Conservation (phyloP, 2,113 vertebrate species). For the Arenaria interpres region DNA sequence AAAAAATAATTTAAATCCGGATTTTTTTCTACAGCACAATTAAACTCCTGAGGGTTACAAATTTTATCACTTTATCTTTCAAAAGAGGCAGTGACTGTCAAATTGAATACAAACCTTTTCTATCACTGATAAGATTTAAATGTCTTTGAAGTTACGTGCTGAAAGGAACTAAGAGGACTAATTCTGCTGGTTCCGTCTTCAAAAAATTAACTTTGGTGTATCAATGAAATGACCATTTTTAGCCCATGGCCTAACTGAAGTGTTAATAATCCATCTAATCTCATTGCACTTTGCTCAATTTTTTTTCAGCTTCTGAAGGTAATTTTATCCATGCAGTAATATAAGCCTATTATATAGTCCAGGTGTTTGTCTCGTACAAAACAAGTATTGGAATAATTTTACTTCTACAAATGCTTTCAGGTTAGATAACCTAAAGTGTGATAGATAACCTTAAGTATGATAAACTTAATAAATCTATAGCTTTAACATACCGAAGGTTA, state of each 20-base stretch:
- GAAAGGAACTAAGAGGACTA: not conserved
- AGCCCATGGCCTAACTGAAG: not conserved
- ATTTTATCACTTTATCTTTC: not conserved
- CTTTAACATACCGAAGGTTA: not conserved
- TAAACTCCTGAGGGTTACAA: not conserved
- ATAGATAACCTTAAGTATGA: not conserved
- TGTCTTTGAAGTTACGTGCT: not conserved
- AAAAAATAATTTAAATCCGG: not conserved
- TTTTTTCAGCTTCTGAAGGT: not conserved
- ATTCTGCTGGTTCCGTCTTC: not conserved
- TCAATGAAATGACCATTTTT: not conserved
- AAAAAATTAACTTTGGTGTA: not conserved
- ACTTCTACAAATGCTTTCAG: not conserved
- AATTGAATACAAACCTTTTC: not conserved
- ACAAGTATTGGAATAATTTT: not conserved
- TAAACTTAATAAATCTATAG: not conserved
- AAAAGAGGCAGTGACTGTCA: not conserved
- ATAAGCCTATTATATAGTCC: not conserved
- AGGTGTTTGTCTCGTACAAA: not conserved
- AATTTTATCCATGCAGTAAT: not conserved
- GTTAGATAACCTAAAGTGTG: not conserved
- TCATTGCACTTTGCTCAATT: not conserved
- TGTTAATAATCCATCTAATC: not conserved
- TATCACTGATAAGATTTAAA: not conserved
- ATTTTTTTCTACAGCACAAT: not conserved